Percentiles rank a stretch among this genome's conserved stretches.
Conservation (phyloP, 2,888 invertebrate species). For the Vesta saturnalis region DNA sequence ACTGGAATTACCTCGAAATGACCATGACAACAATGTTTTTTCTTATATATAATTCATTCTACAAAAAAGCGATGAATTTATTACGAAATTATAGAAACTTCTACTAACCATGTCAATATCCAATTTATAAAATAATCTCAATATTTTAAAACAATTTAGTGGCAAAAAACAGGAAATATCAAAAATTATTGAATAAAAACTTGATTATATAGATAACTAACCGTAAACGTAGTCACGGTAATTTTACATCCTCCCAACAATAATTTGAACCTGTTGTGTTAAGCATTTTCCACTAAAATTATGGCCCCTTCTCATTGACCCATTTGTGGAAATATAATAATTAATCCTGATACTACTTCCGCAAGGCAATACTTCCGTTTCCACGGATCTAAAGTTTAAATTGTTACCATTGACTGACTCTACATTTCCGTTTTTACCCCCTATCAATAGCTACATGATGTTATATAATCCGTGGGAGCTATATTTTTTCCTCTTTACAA, state of each 20-base stretch:
- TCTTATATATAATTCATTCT: too few relatives aligned
- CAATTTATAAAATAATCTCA: too few relatives aligned
- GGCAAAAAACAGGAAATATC: conserved; percentile 9
- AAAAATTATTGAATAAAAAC: neutral
- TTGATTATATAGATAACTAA: conserved; percentile 2
- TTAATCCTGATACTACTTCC: conserved; percentile 23
- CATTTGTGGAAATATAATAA: conserved; percentile 22
- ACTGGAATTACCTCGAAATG: too few relatives aligned
- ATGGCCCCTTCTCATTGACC: conserved; percentile 15
- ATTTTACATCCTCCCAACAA: neutral
- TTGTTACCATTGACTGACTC: conserved; percentile 26
- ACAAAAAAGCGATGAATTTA: too few relatives aligned
- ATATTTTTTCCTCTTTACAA: conserved; percentile 10
- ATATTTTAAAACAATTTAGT: too few relatives aligned
- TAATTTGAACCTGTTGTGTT: conserved; percentile 33
- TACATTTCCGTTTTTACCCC: conserved; percentile 29
- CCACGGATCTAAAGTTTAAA: conserved; percentile 33
- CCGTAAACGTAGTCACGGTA: neutral
- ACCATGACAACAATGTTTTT: too few relatives aligned
- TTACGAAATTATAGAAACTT: too few relatives aligned
- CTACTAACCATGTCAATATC: too few relatives aligned
- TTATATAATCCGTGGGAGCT: conserved; percentile 24
- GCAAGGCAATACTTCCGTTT: conserved; percentile 32
- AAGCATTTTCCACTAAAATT: conserved; percentile 37
- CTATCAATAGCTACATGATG: neutral